A percentile compares a stretch with the other conserved stretches of the same genome.
These are phyloP conservation scores for Upupa epops DNA, from an alignment of 2,113 vertebrate genomes.

Conservation along the genomic window DNA sequence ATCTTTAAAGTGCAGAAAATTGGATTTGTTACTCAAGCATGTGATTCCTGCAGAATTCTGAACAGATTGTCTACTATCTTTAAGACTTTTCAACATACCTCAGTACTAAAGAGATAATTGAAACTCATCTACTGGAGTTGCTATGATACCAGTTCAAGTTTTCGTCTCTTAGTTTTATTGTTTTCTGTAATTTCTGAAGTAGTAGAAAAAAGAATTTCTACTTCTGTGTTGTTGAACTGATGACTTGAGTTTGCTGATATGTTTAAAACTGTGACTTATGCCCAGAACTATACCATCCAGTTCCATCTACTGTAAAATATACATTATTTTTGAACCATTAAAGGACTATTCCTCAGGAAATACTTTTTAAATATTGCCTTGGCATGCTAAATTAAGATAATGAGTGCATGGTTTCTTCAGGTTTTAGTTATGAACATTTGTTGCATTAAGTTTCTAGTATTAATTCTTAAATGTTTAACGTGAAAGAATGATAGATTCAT, in stretches of 20 bases:
- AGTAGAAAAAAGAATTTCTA: background rate
- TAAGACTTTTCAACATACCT: background rate
- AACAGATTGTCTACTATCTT: background rate
- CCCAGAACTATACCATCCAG: background rate
- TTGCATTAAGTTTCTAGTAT: background rate
- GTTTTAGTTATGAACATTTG: background rate
- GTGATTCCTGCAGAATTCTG: background rate
- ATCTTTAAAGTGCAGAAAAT: no score
- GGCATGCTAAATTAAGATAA: background rate
- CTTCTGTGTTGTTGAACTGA: background rate
- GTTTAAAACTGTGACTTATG: background rate
- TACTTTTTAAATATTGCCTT: background rate
- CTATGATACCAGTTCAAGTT: background rate
- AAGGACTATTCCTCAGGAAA: background rate
- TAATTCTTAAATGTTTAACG: background rate
- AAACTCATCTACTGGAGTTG: background rate
- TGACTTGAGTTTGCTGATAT: background rate
- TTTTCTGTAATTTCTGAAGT: background rate
- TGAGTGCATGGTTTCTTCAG: background rate
- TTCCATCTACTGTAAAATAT: background rate
- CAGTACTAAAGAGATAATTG: background rate
- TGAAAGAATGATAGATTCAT: background rate
- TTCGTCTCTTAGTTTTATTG: background rate
- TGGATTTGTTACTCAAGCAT: background rate
- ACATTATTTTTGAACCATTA: background rate